A percentile compares a stretch with the other conserved stretches of the same genome.
These are phyloP conservation scores for Parascotia fuliginaria DNA, from an alignment of 2,888 invertebrate species.

Conservation along the genomic window DNA sequence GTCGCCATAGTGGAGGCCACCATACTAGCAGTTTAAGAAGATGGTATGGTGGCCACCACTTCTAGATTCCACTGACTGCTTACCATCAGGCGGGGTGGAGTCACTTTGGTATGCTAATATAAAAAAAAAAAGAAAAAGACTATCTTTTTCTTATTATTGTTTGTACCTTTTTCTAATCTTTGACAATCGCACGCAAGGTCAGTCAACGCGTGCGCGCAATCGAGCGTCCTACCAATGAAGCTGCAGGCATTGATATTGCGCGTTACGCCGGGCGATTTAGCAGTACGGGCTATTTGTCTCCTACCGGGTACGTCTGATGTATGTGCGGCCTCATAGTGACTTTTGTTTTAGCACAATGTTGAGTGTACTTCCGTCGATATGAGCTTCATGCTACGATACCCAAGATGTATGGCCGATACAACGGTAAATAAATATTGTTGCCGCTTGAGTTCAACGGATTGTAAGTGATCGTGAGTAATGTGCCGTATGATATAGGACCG, in stretches of 20 bases:
- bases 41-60: no score
- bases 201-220: constrained; percentile 66
- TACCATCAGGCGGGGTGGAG: no score
- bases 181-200: constrained; percentile 42
- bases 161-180: constrained; percentile 40
- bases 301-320: constrained; percentile 61
- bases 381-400: constrained; percentile 45
- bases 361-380: constrained; percentile 46
- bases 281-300: constrained; percentile 79
- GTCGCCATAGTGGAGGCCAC: no score
- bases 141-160: neutral
- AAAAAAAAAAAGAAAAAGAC: no score
- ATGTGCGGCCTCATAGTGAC: constrained; percentile 47
- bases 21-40: no score
- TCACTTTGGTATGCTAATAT: no score
- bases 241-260: constrained; percentile 76
- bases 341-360: constrained; percentile 57
- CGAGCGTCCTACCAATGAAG: constrained; percentile 67
- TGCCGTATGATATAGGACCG: neutral
- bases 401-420: constrained; percentile 40
- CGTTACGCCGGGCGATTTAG: constrained; percentile 80
- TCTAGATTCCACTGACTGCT: no score
- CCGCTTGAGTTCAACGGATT: constrained; percentile 15
- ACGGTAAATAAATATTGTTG: constrained; percentile 38
- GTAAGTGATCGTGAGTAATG: neutral